Base-by-base conservation (phyloP, 64 coral and sea anemone genomes). In the Porites lutea region DNA sequence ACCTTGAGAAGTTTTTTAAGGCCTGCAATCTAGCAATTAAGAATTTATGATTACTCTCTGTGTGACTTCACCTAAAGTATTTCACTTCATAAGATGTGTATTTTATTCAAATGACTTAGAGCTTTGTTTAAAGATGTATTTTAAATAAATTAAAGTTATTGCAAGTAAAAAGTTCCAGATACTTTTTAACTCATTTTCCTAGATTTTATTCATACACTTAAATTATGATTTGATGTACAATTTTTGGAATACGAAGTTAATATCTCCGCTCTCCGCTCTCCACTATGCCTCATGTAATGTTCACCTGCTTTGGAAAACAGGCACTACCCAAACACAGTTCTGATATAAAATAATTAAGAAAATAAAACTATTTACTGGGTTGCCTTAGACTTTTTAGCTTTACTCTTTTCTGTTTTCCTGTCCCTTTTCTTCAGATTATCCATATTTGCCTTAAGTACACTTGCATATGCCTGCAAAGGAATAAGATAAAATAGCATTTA, bases 351-450 rank as follows among this genome's bases (percentile, higher is more conserved):
- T 73, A 73, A 73, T 73, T 5, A 37, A 73, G 48, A 73, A 73
- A 47, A 45, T 73, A 47, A 10, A 64, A 9, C 58, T 82, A 82
- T 62, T 91, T 89, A 99, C 51, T 99, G 97, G 5, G 97, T 96
- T 83, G 97, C 97, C 86, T 99, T 99, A 18, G 97, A 86, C 82
- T 96, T 99, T 75, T 96, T 99, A 12, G 72, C 93, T 91, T 99
- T 99, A 69, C 88, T 96, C 78, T 99, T 99, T 79, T 96, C 97
- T 74, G 92, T 91, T 59, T 91, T 99, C 83, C 88, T 91, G 77
- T 99, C 97, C 76, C 97, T 80, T 79, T 96, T 99, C 60, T 96
- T 99, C 52, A 99, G 92, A 77, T 99, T 94, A 54, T 99, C 97
- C 48, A 99, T 89, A 79, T 95, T 96, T 9, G 88, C 94, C 78